Evolutionary conservation across 2,113 vertebrate genomes (phyloP), one percentile per base, ranked within the genome.

Genomic region (Desmodus rotundus): DNA sequence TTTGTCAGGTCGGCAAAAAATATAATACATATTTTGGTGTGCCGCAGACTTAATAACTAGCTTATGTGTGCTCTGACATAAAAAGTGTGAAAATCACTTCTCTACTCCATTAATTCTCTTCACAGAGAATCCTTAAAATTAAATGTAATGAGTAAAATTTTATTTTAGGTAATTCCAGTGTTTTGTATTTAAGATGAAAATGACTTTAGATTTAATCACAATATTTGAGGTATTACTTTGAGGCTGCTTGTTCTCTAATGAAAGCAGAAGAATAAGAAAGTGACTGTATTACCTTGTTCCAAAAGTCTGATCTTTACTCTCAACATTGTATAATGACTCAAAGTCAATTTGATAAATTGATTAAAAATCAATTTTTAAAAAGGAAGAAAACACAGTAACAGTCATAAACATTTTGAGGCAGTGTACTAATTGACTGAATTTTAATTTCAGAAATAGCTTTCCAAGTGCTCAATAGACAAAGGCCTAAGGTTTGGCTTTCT

Each of bases 371-470:
- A 33, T 63, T 65, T 63, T 81, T 12, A 9, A 45, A 89, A 78
- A 41, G 16, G 22, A 87, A 91, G 38, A 28, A 47, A 72, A 52
- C 16, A 50, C 3, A 47, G 2, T 67, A 58, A 87, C 43, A 65
- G 26, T 11, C 87, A 28, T 81, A 76, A 96, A 80, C 43, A 45
- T 33, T 38, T 91, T 83, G 24, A 91, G 43, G 10, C 28, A 70
- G 85, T 58, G 50, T 83, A 58, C 47, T 88, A 88, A 95, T 41
- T 83, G 58, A 52, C 41, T 93, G 7, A 20, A 61, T 89, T 95
- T 80, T 89, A 77, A 77, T 84, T 90, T 90, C 80, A 84, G 87
- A 83, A 93, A 65, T 56, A 93, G 28, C 22, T 87, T 96, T 87
- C 31, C 63, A 70, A 83, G 16, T 80, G 43, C 12, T 65, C 90